Evolutionary conservation across 2,113 vertebrate genomes (phyloP).

Genomic region (Rynchops niger): DNA sequence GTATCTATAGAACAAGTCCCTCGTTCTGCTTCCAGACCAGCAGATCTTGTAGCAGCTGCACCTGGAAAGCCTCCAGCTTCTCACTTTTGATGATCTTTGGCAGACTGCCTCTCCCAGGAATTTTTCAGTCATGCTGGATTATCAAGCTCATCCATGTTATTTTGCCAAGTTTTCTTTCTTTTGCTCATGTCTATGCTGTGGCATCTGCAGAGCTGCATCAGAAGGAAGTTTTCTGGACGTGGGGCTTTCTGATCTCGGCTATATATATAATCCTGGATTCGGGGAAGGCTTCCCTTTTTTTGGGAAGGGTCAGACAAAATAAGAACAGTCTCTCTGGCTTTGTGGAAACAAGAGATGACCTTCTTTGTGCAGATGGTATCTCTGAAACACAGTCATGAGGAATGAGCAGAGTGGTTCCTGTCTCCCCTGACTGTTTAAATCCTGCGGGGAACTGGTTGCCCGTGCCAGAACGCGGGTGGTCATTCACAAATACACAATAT

Average conservation of each 20-base stretch:
- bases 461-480: not conserved
- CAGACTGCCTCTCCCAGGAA: conserved; percentile 67
- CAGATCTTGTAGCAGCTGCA: conserved; percentile 72
- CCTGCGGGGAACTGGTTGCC: not conserved
- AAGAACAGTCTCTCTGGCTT: not conserved
- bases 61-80: conserved; percentile 69
- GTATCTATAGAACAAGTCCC: conserved; percentile 68
- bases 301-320: not conserved
- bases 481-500: not conserved
- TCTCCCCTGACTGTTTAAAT: not conserved
- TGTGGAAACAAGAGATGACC: conserved; percentile 13
- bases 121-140: conserved; percentile 71
- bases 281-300: not conserved
- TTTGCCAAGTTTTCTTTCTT: conserved; percentile 65
- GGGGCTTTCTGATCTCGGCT: conserved; percentile 43
- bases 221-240: conserved; percentile 39
- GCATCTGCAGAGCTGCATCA: conserved; percentile 62
- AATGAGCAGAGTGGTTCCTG: not conserved
- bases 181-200: conserved; percentile 53
- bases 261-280: not conserved
- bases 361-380: not conserved
- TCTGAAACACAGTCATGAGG: not conserved
- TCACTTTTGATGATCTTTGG: conserved; percentile 71
- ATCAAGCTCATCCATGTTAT: conserved; percentile 65
- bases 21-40: conserved; percentile 62